Evolutionary conservation across 2,888 invertebrate species (phyloP).

Genomic region (Panopea generosa): DNA sequence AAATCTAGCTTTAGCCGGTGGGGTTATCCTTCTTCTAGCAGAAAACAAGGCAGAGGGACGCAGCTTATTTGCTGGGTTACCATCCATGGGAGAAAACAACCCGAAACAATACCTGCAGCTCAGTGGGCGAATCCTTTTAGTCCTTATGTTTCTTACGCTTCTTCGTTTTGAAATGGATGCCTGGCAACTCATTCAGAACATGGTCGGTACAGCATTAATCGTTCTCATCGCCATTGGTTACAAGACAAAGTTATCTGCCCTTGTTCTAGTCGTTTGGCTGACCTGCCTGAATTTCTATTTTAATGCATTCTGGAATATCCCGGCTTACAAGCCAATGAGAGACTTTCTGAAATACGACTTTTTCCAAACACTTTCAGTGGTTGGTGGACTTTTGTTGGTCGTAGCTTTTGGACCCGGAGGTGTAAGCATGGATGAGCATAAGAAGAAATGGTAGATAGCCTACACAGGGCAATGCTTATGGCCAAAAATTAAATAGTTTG

Average conservation of each 20-base stretch:
- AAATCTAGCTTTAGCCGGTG: slow-evolving; percentile 98
- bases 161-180: slow-evolving; percentile 96
- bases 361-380: slow-evolving; percentile 98
- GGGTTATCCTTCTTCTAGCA: slow-evolving; percentile 97
- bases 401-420: slow-evolving; percentile 98
- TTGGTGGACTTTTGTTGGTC: slow-evolving; percentile 99
- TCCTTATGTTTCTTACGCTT: slow-evolving; percentile 99
- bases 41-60: slow-evolving; percentile 97
- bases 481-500: too few relatives aligned
- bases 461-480: too few relatives aligned
- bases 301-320: slow-evolving; percentile 99
- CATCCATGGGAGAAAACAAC: slow-evolving; percentile 89
- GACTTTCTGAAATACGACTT: slow-evolving; percentile 99
- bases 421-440: slow-evolving; percentile 99
- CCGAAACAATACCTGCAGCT: slow-evolving; percentile 98
- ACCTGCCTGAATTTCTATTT: slow-evolving; percentile 97
- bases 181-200: slow-evolving; percentile 94
- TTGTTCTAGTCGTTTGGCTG: slow-evolving; percentile 95
- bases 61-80: slow-evolving; percentile 96
- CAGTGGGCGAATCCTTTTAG: slow-evolving; percentile 96
- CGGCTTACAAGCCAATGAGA: slow-evolving; percentile 96
- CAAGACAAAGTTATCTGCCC: slow-evolving; percentile 98
- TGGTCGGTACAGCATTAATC: slow-evolving; percentile 97
- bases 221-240: slow-evolving; percentile 97
- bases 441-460: slow-evolving; percentile 99